Base-by-base conservation (phyloP, 2,888 invertebrate genomes). In the Lysandra coridon region DNA sequence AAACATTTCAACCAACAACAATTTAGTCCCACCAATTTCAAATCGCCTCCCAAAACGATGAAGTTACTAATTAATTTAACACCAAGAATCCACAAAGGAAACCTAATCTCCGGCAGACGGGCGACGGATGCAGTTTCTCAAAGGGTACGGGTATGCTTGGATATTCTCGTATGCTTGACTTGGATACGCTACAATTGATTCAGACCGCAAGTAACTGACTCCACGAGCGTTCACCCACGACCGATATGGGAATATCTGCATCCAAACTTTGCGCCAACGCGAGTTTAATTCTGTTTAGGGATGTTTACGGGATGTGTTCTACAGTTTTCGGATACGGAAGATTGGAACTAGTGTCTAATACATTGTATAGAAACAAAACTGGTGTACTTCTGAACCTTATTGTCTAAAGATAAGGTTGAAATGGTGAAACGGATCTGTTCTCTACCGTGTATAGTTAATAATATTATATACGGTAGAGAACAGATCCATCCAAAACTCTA, bases 91-190 rank as follows among this genome's bases (percentile, higher is more conserved):
- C 76, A 76, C 76, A 76, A 76, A 76, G 75, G 88, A 88, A 90
- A 91, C 88, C 89, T 88, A 90, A 91, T 92, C 89, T 90, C 89
- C 88, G 88, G 87, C 84, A 84, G 84, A 87, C 79, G 17, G 76
- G 10, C 76, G 75, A 77, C 30, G 62, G 82, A 84, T 83, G 84
- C 85, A 86, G 85, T 86, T 85, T 86, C 86, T 87, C 85, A 86
- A 88, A 87, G 87, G 75, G 64, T 78, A 80, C 76, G 69, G 33
- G 69, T 37, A 69, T 37, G 37, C 69, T 37, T 33, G 37, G 69
- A 23, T 62, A 23, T 62, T n/a, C 69, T 69, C 33, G 33, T 69
- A 37, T 69, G 69, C 69, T 37, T 17, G 69, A 3, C 69, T 69
- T 10, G 69, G 69, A 33, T 69, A 69, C 33, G 69, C 75, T 75